Conservation (phyloP, 64 coral and sea anemone genomes). For the Montipora capricornis region DNA sequence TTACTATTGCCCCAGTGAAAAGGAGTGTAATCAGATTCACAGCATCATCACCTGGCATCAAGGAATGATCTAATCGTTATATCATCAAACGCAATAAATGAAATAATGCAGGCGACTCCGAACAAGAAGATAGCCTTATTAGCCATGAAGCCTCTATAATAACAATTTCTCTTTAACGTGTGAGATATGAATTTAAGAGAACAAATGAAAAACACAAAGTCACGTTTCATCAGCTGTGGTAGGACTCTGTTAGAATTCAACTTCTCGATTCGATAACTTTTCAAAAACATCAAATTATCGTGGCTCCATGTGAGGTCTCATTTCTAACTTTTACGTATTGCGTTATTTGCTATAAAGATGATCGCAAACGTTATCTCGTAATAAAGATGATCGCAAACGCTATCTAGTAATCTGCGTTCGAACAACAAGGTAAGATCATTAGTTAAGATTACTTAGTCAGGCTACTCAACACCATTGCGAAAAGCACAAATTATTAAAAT, state of each 20-base stretch:
- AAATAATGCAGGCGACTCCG: not conserved
- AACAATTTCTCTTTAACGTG: not conserved
- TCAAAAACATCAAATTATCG: not conserved
- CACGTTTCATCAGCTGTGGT: not conserved
- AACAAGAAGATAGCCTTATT: too few relatives aligned
- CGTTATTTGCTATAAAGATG: not conserved
- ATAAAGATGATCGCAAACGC: not conserved
- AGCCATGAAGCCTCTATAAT: not conserved
- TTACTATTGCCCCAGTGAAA: too few relatives aligned
- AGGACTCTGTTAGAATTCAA: not conserved
- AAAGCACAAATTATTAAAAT: not conserved
- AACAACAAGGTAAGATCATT: not conserved
- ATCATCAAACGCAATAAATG: not conserved
- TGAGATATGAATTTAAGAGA: not conserved
- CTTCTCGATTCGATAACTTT: not conserved
- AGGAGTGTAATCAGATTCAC: not conserved
- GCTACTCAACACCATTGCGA: not conserved
- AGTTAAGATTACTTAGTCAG: not conserved
- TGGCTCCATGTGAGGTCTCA: not conserved
- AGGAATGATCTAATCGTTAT: not conserved
- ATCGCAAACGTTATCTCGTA: not conserved
- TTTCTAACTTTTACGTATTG: not conserved
- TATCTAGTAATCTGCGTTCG: not conserved
- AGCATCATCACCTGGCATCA: too few relatives aligned
- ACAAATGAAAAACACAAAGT: not conserved